Evolutionary conservation across 2,113 vertebrate species (phyloP), one percentile per base, ranked within the genome.

Genomic region (Dendrocopos noguchii): DNA sequence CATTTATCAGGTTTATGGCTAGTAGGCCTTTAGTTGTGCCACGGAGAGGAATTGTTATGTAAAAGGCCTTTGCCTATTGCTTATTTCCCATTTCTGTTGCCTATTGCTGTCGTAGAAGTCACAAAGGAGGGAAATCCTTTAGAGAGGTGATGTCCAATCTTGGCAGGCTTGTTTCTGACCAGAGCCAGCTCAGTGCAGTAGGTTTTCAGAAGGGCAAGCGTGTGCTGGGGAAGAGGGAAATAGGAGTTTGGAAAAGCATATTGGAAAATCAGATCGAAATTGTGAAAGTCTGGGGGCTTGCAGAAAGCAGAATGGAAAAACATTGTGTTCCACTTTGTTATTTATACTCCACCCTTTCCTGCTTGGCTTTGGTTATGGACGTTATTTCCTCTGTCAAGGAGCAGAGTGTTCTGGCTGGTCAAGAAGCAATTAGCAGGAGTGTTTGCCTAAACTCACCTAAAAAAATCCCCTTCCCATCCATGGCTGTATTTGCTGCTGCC

Each of bases 291-390:
- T 56, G 20, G 64, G 36, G 72, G 22, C 57, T 94, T 93, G 76
- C 29, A 61, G 95, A 84, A 96, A 94, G 57, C 80, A 94, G 68
- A 85, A 92, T 96, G 88, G 96, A 93, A 95, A 91, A 94, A 88
- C 92, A 82, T 83, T 77, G 22, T 95, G 85, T 95, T 94, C 89
- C 90, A 46, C 80, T 77, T 95, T 91, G 85, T 94, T 96, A 88
- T 64, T 73, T 95, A 46, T 60, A 77, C 96, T 77, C 93, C 95
- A 94, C 95, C 96, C 94, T 93, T 90, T 87, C 84, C 91, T 86
- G 44, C 71, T 94, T 91, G 96, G 96, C 95, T 94, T 83, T 95
- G 72, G 2, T 52, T 71, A 42, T 42, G 73, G 36, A 76, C 56
- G 24, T 80, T 95, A 70, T 94, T 97, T 97, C 90, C 92, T 92